These are phyloP conservation scores for Rhinoraja longicauda DNA, from an alignment of 2,797 vertebrate species.

Conservation along the genomic window DNA sequence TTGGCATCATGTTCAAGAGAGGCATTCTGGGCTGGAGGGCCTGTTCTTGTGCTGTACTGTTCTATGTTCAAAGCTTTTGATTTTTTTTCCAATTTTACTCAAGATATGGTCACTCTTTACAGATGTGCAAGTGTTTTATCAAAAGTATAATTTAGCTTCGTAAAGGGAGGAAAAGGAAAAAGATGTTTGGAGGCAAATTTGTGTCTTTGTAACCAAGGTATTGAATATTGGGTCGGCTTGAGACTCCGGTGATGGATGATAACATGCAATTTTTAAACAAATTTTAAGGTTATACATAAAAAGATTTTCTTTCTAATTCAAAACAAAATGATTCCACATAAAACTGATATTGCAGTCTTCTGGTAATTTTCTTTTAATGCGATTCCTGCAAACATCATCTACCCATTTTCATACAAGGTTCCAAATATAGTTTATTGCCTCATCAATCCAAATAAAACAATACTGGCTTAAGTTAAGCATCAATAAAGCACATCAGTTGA, in stretches of 20 bases:
- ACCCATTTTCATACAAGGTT: not conserved
- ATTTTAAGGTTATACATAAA: not conserved
- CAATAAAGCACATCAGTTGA: constrained; percentile 1
- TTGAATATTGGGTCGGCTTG: not conserved
- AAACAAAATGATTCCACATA: not conserved
- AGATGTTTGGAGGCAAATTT: not conserved
- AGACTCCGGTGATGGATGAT: not conserved
- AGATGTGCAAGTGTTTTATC: not conserved
- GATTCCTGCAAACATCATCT: not conserved
- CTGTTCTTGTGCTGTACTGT: no score
- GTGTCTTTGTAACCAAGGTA: not conserved
- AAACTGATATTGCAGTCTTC: not conserved
- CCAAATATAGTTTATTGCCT: not conserved
- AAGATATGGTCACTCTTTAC: not conserved
- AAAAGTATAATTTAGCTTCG: not conserved
- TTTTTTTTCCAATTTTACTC: not conserved
- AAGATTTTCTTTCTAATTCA: not conserved
- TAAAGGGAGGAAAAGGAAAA: not conserved
- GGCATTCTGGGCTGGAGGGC: no score
- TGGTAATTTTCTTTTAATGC: not conserved
- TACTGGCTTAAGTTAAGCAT: not conserved
- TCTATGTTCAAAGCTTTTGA: not conserved
- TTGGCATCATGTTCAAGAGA: no score
- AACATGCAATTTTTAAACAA: not conserved
- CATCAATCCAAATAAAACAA: constrained; percentile 10